Conservation (phyloP, 2,888 invertebrate genomes). For the Perizoma affinitatum region DNA sequence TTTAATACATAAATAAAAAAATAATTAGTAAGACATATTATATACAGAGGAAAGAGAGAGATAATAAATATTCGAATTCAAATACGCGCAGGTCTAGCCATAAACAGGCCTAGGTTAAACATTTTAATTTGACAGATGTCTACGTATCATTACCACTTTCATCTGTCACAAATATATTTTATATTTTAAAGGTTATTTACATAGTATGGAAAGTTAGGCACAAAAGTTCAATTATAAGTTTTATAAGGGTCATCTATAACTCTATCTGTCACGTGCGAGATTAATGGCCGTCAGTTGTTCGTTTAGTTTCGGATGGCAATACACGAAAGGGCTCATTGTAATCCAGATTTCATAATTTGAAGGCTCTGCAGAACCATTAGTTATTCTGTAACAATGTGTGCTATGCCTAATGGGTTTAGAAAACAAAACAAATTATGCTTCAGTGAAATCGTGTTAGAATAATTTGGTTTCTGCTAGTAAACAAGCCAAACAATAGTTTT, state of each 20-base stretch:
- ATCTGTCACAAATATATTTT: too few relatives aligned
- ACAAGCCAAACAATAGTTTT: not conserved
- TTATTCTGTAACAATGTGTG: slow-evolving; percentile 20
- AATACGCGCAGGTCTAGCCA: too few relatives aligned
- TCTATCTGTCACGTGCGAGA: slow-evolving; percentile 5
- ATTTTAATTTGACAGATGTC: too few relatives aligned
- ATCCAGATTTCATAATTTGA: slow-evolving; percentile 30
- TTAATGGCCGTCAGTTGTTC: slow-evolving; percentile 12
- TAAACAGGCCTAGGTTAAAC: too few relatives aligned
- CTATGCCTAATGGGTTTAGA: slow-evolving; percentile 4
- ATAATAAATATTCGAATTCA: too few relatives aligned
- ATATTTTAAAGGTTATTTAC: too few relatives aligned
- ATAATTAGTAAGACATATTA: too few relatives aligned
- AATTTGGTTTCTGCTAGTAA: not conserved
- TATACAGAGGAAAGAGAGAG: too few relatives aligned
- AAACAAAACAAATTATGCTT: slow-evolving; percentile 13
- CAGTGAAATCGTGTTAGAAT: slow-evolving; percentile 2
- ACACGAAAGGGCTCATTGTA: slow-evolving; percentile 32
- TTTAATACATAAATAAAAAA: too few relatives aligned
- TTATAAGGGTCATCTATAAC: not conserved
- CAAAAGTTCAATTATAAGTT: too few relatives aligned
- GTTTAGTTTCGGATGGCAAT: slow-evolving; percentile 42
- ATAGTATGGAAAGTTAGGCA: too few relatives aligned
- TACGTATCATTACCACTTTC: too few relatives aligned
- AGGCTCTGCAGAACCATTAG: slow-evolving; percentile 5